Evolutionary conservation across 2,888 invertebrate species (phyloP).

Genomic region (Eupithecia pulchellata): DNA sequence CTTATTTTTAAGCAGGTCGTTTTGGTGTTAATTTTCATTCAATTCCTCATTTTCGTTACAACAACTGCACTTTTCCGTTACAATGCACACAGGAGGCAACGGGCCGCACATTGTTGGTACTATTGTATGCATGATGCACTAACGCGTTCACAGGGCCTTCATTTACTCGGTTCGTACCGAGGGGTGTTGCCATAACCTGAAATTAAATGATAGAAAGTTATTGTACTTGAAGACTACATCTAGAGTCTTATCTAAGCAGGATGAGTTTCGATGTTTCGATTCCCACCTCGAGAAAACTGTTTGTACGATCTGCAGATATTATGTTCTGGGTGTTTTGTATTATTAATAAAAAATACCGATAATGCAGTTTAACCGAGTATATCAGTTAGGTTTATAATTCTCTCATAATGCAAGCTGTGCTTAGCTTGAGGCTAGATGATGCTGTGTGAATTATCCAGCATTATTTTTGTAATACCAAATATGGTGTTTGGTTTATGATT

Average conservation of each 20-base stretch:
- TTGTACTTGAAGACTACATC: background rate
- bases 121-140: conserved; percentile 73
- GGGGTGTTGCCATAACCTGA: conserved; percentile 77
- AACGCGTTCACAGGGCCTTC: conserved; percentile 28
- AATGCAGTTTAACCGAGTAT: too few relatives aligned
- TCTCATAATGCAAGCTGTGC: too few relatives aligned
- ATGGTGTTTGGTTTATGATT: background rate
- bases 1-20: background rate
- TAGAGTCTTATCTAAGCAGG: background rate
- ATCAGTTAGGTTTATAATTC: too few relatives aligned
- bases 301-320: too few relatives aligned
- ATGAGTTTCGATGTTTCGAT: too few relatives aligned
- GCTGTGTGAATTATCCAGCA: too few relatives aligned
- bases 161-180: conserved; percentile 67
- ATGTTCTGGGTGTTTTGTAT: too few relatives aligned
- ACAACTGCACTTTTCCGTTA: conserved; percentile 87
- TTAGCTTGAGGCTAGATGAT: too few relatives aligned
- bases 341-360: too few relatives aligned
- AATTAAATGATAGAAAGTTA: conserved; percentile 25
- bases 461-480: background rate
- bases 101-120: conserved; percentile 78
- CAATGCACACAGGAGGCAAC: conserved; percentile 90
- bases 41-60: conserved; percentile 35
- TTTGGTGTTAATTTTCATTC: background rate
- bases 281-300: too few relatives aligned